Evolutionary conservation across 2,888 invertebrate genomes (phyloP).

Genomic region (Ischnura elegans): DNA sequence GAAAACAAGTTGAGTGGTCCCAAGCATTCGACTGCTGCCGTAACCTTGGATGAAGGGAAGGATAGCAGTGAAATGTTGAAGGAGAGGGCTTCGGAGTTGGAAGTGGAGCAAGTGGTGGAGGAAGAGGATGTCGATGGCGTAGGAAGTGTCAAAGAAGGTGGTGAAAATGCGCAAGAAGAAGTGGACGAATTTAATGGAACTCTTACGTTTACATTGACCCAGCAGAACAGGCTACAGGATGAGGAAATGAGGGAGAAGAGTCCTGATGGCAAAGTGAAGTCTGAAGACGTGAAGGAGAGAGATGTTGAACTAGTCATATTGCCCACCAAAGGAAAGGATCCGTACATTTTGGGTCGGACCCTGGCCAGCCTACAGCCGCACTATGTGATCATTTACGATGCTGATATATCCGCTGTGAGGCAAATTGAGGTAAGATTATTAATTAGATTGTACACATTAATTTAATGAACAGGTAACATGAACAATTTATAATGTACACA

Average conservation of each 20-base stretch:
- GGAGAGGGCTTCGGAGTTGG: slow-evolving; percentile 72
- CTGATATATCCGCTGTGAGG: slow-evolving; percentile 91
- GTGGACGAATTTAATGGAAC: slow-evolving; percentile 71
- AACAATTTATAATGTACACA: no score
- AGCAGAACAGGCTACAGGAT: slow-evolving; percentile 8
- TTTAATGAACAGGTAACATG: no score
- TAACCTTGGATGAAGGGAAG: not conserved
- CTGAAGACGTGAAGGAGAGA: not conserved
- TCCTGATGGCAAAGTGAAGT: not conserved
- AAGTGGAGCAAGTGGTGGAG: slow-evolving; percentile 73
- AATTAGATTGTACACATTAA: no score
- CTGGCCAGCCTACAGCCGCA: slow-evolving; percentile 81
- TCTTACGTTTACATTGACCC: slow-evolving; percentile 44
- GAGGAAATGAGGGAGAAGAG: not conserved
- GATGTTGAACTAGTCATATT: slow-evolving; percentile 53
- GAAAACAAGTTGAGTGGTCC: slow-evolving; percentile 42
- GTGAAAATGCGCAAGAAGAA: slow-evolving; percentile 73
- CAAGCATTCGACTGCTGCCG: not conserved
- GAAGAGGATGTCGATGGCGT: slow-evolving; percentile 71
- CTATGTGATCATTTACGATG: slow-evolving; percentile 94
- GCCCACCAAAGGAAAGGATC: slow-evolving; percentile 47
- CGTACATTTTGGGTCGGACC: slow-evolving; percentile 28
- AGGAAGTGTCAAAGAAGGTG: slow-evolving; percentile 74
- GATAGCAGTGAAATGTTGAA: slow-evolving; percentile 8
- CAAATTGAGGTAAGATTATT: slow-evolving; percentile 87